phyloP scores from a whole-genome alignment of 35 echinoderm and acorn worm species.

The Stichopus chloronotus region DNA sequence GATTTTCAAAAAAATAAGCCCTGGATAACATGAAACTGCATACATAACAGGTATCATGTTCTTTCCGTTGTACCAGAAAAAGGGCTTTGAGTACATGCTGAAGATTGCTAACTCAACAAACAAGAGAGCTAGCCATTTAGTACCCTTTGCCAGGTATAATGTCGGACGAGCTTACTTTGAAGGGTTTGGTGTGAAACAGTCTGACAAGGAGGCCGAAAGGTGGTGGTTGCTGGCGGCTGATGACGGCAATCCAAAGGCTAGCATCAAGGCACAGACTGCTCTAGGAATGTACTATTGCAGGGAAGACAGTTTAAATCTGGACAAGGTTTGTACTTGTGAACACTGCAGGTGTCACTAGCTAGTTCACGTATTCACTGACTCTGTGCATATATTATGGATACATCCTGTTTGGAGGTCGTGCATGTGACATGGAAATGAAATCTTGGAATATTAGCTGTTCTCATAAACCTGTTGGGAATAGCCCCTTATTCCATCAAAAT shows the following conservation, averaged over 20 bases:
- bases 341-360: too few species aligned
- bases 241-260: slow-evolving; percentile 91
- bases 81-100: slow-evolving; percentile 83
- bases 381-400: too few species aligned
- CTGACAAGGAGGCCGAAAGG: slow-evolving; percentile 83
- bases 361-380: too few species aligned
- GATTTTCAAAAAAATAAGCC: too few species aligned
- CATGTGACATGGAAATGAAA: too few species aligned
- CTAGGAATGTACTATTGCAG: slow-evolving; percentile 97
- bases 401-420: too few species aligned
- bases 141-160: slow-evolving; percentile 87
- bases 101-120: slow-evolving; percentile 64
- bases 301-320: slow-evolving; percentile 73
- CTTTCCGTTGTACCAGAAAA: slow-evolving; percentile 65
- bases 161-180: slow-evolving; percentile 93
- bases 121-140: slow-evolving; percentile 71
- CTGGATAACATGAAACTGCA: neutral
- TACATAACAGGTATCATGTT: neutral
- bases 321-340: slow-evolving; percentile 75
- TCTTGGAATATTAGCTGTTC: too few species aligned
- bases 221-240: slow-evolving; percentile 99
- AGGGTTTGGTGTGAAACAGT: slow-evolving; percentile 92
- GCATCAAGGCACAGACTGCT: slow-evolving; percentile 93
- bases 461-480: too few species aligned
- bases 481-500: too few species aligned